phyloP scores from a whole-genome alignment of 2,888 invertebrate species.

The Lordiphosa andalusiaca region DNA sequence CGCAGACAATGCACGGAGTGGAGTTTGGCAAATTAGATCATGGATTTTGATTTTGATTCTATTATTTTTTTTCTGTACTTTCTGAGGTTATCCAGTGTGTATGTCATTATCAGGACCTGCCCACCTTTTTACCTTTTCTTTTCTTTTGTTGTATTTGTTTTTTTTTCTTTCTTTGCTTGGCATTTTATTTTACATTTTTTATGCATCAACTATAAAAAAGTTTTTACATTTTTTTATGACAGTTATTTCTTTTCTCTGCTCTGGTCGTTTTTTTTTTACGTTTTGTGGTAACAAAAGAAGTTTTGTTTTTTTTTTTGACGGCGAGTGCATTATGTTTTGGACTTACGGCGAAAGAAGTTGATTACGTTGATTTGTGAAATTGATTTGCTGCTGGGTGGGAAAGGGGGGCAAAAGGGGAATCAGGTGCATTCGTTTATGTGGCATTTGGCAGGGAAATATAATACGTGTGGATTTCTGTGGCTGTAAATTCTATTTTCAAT shows the following conservation, averaged over 20 bases:
- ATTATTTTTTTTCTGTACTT: conserved; percentile 23
- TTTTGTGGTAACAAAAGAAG: conserved; percentile 53
- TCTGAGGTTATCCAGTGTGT: conserved; percentile 55
- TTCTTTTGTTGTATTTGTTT: conserved; percentile 5
- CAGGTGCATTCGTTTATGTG: conserved; percentile 44
- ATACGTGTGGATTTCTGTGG: conserved; percentile 27
- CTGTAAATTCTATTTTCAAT: conserved; percentile 41
- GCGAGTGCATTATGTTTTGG: conserved; percentile 67
- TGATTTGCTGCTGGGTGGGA: conserved; percentile 40
- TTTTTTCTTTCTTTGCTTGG: conserved; percentile 38
- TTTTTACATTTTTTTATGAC: conserved; percentile 73
- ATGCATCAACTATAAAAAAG: conserved; percentile 70
- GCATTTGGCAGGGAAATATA: conserved; percentile 57
- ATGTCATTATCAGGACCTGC: conserved; percentile 61
- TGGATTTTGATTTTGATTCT: conserved; percentile 56
- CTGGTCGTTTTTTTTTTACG: conserved; percentile 14
- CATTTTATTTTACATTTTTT: conserved; percentile 71
- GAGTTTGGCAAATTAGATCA: conserved; percentile 65
- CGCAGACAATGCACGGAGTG: conserved; percentile 29
- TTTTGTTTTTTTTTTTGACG: conserved; percentile 35
- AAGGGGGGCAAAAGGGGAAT: conserved; percentile 1
- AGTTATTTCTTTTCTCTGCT: conserved; percentile 47
- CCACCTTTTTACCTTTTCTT: conserved; percentile 35
- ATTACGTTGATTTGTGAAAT: conserved; percentile 76
- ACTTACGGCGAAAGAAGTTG: conserved; percentile 67